These are phyloP conservation scores for Peromyscus californicus DNA, from an alignment of 2,113 vertebrate genomes.

Conservation along the genomic window DNA sequence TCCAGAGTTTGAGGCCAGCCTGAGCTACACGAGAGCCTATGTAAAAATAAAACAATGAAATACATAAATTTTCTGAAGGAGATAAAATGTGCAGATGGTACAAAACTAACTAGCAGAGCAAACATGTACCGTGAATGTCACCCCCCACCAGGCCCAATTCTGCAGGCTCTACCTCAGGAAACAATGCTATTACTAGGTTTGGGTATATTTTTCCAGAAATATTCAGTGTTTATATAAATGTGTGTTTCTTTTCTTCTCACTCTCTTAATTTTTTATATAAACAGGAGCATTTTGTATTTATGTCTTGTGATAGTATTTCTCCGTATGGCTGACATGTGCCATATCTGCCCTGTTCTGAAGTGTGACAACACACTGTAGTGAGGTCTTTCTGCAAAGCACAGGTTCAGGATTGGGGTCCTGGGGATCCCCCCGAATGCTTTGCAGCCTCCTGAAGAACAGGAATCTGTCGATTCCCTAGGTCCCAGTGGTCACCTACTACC, in stretches of 20 bases:
- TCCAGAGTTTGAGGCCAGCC: neutral
- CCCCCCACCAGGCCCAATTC: neutral
- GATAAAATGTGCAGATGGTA: neutral
- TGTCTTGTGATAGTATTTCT: neutral
- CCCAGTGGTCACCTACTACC: neutral
- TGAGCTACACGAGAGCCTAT: neutral
- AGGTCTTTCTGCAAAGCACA: neutral
- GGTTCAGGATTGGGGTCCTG: neutral
- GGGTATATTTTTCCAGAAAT: slow-evolving; percentile 41
- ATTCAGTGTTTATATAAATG: slow-evolving; percentile 49
- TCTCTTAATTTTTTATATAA: neutral
- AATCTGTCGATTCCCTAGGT: neutral
- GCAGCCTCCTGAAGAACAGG: neutral
- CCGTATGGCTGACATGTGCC: neutral
- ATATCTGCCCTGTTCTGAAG: fast-evolving
- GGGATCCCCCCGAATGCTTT: neutral
- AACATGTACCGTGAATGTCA: fast-evolving
- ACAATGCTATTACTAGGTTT: neutral
- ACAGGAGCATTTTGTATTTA: neutral
- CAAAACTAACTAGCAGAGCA: neutral
- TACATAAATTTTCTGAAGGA: neutral
- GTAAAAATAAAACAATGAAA: neutral
- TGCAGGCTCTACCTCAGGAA: neutral
- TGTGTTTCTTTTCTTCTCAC: neutral
- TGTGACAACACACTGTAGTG: neutral